These are phyloP conservation scores for Pomacea maculata DNA, from an alignment of 1,140 invertebrate species.

Conservation along the genomic window DNA sequence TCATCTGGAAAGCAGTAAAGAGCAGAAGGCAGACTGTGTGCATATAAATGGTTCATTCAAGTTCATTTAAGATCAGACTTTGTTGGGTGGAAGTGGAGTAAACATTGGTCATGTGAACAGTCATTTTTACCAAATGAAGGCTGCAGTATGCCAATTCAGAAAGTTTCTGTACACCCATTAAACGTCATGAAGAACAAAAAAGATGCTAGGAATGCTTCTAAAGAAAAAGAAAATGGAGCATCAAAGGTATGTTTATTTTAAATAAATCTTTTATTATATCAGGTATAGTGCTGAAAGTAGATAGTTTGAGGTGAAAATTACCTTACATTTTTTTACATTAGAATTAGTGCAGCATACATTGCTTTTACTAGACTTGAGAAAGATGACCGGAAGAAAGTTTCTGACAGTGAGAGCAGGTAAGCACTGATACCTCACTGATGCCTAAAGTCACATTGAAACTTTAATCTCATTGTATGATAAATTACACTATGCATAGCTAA, in stretches of 20 bases:
- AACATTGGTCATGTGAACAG: not conserved
- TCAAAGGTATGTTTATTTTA: slow-evolving; percentile 2
- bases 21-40: not conserved
- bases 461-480: too few species aligned
- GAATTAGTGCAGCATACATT: not conserved
- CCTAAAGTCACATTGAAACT: too few species aligned
- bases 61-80: not conserved
- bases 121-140: not conserved
- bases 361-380: too few species aligned
- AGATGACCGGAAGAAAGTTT: too few species aligned
- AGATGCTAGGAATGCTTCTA: slow-evolving; percentile 14
- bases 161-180: slow-evolving; percentile 35
- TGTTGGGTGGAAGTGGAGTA: not conserved
- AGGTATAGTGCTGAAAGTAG: too few species aligned
- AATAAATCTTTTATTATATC: too few species aligned
- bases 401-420: too few species aligned
- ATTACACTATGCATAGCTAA: too few species aligned
- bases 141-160: slow-evolving; percentile 66
- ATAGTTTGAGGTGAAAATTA: not conserved
- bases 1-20: not conserved
- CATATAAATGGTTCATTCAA: not conserved
- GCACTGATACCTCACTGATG: too few species aligned
- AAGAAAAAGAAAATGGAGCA: slow-evolving; percentile 31
- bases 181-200: slow-evolving; percentile 31
- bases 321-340: not conserved